Conservation (phyloP, 2,113 vertebrate species). For the Eolophus roseicapilla region DNA sequence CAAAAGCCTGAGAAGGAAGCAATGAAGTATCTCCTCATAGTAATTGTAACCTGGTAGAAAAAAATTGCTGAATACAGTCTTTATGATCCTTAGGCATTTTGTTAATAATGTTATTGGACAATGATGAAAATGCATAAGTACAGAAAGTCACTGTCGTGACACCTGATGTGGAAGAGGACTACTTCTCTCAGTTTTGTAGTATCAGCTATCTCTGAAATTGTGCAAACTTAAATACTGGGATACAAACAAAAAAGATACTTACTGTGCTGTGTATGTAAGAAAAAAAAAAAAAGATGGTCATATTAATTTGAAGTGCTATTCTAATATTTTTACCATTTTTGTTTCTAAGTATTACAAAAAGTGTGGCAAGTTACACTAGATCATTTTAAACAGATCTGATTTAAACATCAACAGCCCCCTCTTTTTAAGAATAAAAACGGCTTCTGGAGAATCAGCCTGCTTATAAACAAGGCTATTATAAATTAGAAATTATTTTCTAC, state of each 20-base stretch:
- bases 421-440: background rate
- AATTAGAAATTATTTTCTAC: background rate
- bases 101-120: background rate
- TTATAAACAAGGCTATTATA: background rate
- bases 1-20: background rate
- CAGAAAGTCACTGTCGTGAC: background rate
- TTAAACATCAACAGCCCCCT: background rate
- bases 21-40: background rate
- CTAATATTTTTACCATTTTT: background rate
- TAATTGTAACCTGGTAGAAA: background rate
- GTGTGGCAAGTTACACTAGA: background rate
- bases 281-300: background rate
- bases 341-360: background rate
- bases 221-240: background rate
- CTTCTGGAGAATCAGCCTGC: background rate
- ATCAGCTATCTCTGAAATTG: background rate
- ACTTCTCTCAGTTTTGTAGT: background rate
- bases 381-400: background rate
- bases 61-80: slow-evolving; percentile 15
- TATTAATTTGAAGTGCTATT: background rate
- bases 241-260: background rate
- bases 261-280: background rate
- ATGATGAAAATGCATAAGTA: background rate
- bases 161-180: background rate
- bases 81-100: background rate